phyloP scores from a whole-genome alignment of 2,113 vertebrate species.

The Rhipidura dahli region DNA sequence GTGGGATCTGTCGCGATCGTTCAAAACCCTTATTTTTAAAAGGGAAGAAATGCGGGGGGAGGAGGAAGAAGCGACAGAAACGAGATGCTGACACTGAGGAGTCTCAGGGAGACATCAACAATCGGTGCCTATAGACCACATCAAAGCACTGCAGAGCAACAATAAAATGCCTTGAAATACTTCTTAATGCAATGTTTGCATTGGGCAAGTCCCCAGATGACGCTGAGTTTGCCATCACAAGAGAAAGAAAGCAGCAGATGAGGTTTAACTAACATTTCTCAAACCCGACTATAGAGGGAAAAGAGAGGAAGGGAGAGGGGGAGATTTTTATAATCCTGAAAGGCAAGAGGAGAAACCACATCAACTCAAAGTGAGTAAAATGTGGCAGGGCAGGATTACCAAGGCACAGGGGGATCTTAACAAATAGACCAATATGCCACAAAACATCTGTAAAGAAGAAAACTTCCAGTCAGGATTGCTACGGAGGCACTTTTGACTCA shows the following conservation, averaged over 20 bases:
- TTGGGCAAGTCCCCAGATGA: background rate
- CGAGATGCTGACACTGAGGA: background rate
- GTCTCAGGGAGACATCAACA: background rate
- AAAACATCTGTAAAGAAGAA: background rate
- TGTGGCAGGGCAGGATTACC: background rate
- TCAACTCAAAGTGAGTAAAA: background rate
- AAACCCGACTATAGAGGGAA: background rate
- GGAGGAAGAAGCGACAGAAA: background rate
- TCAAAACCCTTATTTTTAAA: background rate
- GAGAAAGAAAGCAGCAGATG: background rate
- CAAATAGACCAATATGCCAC: background rate
- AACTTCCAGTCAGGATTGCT: background rate
- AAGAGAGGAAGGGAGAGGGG: background rate
- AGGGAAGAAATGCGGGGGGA: background rate
- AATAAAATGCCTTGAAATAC: background rate
- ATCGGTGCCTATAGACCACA: constrained; percentile 12
- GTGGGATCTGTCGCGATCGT: background rate
- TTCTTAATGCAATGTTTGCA: background rate
- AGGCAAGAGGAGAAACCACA: constrained; percentile 19
- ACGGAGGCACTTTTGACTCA: background rate
- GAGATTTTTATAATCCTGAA: constrained; percentile 10
- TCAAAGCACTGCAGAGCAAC: background rate
- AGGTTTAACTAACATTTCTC: constrained; percentile 41
- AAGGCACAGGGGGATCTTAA: background rate
- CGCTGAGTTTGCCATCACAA: constrained; percentile 16